phyloP scores from a whole-genome alignment of 2,113 vertebrate species.

The Boleophthalmus pectinirostris region DNA sequence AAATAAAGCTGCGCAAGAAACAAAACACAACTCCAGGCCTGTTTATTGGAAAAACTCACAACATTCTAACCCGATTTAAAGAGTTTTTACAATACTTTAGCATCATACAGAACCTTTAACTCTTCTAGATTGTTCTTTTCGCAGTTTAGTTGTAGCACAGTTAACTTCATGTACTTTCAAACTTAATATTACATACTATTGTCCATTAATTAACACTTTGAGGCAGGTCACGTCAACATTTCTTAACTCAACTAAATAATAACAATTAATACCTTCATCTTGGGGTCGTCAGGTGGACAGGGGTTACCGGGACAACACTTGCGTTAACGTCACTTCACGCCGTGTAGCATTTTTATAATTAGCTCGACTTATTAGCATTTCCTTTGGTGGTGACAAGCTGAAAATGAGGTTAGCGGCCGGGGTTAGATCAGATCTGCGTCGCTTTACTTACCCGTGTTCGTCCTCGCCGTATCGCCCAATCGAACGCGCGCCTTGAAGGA shows the following conservation, averaged over 20 bases:
- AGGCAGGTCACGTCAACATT: not conserved
- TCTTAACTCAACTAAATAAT: not conserved
- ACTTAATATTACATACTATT: not conserved
- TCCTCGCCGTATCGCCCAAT: slow-evolving; percentile 51
- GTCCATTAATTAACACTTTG: not conserved
- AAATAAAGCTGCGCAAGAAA: too few species aligned
- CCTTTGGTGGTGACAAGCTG: not conserved
- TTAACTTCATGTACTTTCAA: not conserved
- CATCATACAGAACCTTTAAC: too few species aligned
- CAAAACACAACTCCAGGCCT: too few species aligned
- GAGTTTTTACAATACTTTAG: too few species aligned
- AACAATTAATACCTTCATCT: slow-evolving; percentile 1
- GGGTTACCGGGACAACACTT: not conserved
- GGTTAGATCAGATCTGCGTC: slow-evolving; percentile 24
- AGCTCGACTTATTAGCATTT: not conserved
- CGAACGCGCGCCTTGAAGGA: slow-evolving; percentile 68
- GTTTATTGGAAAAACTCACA: too few species aligned
- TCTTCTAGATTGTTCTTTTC: too few species aligned
- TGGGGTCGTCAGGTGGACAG: not conserved
- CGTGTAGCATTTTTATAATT: not conserved
- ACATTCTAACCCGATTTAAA: too few species aligned
- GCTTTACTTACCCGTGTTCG: not conserved
- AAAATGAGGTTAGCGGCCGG: slow-evolving; percentile 1
- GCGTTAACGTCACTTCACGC: not conserved
- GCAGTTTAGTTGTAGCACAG: not conserved